These are phyloP conservation scores for rabbit (Oryctolagus cuniculus) DNA, from an alignment of 2,113 vertebrate genomes.

Conservation along the genomic window DNA sequence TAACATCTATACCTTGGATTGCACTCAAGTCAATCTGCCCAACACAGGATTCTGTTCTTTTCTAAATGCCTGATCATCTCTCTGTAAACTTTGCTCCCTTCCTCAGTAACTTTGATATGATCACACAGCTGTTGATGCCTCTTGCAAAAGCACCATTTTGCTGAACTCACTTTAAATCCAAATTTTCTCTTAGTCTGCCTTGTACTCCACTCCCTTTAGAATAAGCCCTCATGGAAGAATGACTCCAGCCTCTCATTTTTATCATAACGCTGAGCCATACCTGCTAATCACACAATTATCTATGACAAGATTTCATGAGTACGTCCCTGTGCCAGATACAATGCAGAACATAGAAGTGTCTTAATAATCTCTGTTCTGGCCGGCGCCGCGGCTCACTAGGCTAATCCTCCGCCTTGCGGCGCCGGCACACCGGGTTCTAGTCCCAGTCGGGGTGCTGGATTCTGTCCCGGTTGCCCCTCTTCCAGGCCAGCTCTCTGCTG, in stretches of 20 bases:
- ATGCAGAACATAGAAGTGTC: neutral
- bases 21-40: neutral
- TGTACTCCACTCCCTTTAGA: neutral
- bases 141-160: neutral
- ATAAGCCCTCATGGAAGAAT: neutral
- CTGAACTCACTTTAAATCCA: conserved; percentile 3
- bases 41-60: neutral
- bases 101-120: neutral
- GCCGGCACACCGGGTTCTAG: no score
- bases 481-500: no score
- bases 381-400: no score
- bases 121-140: neutral
- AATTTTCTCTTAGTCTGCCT: neutral
- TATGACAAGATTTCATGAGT: neutral
- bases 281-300: conserved; percentile 25
- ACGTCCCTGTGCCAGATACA: neutral
- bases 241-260: neutral
- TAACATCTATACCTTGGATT: neutral
- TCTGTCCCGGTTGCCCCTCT: no score
- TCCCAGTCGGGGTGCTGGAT: no score
- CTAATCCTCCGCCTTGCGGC: no score
- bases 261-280: neutral
- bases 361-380: neutral
- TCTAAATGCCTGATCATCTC: neutral
- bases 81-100: neutral